Evolutionary conservation across 2,113 vertebrate species (phyloP), one percentile per base, ranked within the genome.

Genomic region (Oxygymnocypris stewartii): DNA sequence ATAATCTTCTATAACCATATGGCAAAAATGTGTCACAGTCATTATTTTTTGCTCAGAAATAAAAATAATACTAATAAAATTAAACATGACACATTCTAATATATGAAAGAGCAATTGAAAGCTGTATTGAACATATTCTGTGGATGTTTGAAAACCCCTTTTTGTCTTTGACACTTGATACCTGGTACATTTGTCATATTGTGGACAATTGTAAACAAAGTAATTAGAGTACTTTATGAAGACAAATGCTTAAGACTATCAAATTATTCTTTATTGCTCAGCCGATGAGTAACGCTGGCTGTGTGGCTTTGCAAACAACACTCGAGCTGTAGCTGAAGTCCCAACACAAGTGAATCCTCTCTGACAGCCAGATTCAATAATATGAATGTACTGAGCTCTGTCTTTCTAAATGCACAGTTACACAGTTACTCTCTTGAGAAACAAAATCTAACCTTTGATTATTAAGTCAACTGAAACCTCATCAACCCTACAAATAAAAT

Each of bases 391-490:
- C 49, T 51, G 11, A 47, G 13, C 49, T 51, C 49, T 51, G 49
- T 51, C 49, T 51, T 16, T 51, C 40, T 31, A 31, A 31, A 31
- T 31, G 28, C 28, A 31, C 28, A 31, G 18, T 23, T 40, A 73
- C 69, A 23, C 35, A 40, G 67, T 40, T 73, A 73, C 35, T 40
- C 35, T 73, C 69, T 73, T 73, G 69, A 42, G 35, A 73, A 73
- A 37, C n/a, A 20, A 67, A 67, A 77, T 77, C 16, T 25, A 57
- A 63, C 67, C 42, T 11, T 78, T 47, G 82, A 74, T 84, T 84
- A 54, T 69, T 49, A 84, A 84, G 65, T 84, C 37, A 73, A 44
- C 49, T 59, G 31, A 37, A 74, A 71, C 49, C 28, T 20, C 51
- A 57, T 23, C 23, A 75, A 14, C 28, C 28, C 28, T 71, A 1